A percentile compares a stretch with the other conserved stretches of the same genome.
Conservation (phyloP, 2,113 vertebrate genomes). For the Halcyon senegalensis region DNA sequence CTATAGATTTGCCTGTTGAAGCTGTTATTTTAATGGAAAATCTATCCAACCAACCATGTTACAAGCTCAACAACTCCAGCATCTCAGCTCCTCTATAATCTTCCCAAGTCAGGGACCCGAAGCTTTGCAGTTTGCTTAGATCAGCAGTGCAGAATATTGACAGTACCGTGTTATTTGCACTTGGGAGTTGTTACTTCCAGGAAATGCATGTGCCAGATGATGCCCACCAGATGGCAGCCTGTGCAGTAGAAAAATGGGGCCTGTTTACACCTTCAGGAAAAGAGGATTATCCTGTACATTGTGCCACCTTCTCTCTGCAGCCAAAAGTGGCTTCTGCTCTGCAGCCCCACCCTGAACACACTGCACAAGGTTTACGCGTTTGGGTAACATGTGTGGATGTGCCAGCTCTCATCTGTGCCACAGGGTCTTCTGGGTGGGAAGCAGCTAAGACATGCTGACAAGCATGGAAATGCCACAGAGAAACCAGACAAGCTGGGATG, state of each 20-base stretch:
- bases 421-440: background rate
- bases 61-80: background rate
- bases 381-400: accelerated
- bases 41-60: background rate
- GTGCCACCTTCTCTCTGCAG: background rate
- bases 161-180: accelerated
- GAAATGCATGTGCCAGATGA: background rate
- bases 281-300: accelerated
- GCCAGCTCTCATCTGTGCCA: background rate
- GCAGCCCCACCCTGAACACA: background rate
- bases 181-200: background rate
- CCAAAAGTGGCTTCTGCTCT: background rate
- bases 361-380: background rate
- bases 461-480: background rate
- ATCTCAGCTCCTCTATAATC: background rate
- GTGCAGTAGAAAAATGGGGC: background rate
- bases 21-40: background rate
- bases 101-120: background rate
- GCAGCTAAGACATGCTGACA: background rate
- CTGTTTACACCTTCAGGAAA: background rate
- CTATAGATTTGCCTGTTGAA: background rate
- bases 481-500: background rate
- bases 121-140: background rate
- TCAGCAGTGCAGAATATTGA: background rate
- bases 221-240: constrained; percentile 58